Evolutionary conservation across 2,888 invertebrate species (phyloP).

Genomic region (Torymus aiolomorphi): DNA sequence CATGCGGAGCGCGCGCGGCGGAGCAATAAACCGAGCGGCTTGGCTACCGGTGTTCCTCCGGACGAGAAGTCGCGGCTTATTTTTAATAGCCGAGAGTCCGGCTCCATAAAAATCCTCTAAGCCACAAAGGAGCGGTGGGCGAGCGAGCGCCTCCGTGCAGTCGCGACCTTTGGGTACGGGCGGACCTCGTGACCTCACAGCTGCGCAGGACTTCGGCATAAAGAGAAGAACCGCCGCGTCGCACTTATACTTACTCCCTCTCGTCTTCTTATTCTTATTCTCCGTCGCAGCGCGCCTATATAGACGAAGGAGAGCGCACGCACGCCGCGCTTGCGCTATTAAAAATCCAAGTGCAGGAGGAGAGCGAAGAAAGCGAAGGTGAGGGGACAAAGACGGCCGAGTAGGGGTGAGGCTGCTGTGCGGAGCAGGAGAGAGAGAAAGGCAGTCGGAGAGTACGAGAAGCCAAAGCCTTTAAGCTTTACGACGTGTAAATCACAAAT

Average conservation of each 20-base stretch:
- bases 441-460: not conserved
- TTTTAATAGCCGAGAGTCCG: constrained; percentile 27
- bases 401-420: constrained; percentile 9
- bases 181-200: constrained; percentile 34
- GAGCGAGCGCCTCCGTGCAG: not conserved
- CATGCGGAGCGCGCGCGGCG: too few species aligned
- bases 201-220: not conserved
- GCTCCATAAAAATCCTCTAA: constrained; percentile 17
- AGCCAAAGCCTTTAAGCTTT: constrained; percentile 54
- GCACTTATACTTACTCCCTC: too few species aligned
- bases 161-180: constrained; percentile 42
- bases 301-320: too few species aligned
- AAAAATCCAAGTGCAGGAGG: not conserved
- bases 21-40: too few species aligned
- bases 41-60: constrained; percentile 32
- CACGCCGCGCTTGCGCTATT: not conserved
- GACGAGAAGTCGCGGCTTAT: constrained; percentile 10
- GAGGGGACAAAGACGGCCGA: constrained; percentile 10
- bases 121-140: constrained; percentile 4
- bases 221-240: too few species aligned
- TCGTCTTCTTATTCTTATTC: too few species aligned
- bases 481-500: constrained; percentile 68
- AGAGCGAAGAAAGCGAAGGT: not conserved
- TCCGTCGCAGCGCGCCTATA: not conserved
- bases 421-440: not conserved